Evolutionary conservation across 2,888 invertebrate genomes (phyloP).

Genomic region (Helicoverpa assulta): DNA sequence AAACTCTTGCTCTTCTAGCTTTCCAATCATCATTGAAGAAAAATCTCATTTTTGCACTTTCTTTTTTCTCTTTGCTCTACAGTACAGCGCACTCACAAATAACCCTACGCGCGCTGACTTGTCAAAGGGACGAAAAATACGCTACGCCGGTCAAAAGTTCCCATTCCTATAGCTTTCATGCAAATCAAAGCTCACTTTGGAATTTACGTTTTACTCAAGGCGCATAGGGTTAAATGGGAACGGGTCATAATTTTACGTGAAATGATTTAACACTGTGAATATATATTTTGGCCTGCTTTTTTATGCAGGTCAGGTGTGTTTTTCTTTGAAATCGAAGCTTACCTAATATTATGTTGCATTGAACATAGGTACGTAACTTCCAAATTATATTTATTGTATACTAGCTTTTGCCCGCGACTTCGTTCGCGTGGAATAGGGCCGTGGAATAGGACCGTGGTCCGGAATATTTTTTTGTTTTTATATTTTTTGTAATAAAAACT

Average conservation of each 20-base stretch:
- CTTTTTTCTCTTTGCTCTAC: constrained; percentile 14
- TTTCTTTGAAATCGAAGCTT: constrained; percentile 7
- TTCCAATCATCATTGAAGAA: constrained; percentile 15
- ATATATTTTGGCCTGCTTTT: constrained; percentile 14
- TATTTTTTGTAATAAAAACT: too few relatives aligned
- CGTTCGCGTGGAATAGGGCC: too few relatives aligned
- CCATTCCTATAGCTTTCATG: constrained; percentile 59
- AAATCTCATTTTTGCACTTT: constrained; percentile 4
- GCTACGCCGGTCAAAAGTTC: constrained; percentile 63
- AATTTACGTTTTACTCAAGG: constrained; percentile 53
- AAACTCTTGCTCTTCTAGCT: not conserved
- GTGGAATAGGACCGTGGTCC: too few relatives aligned
- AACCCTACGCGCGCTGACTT: constrained; percentile 53
- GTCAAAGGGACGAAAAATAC: constrained; percentile 60
- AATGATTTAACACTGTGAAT: constrained; percentile 40
- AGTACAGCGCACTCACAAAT: constrained; percentile 37
- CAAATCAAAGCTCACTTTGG: constrained; percentile 62
- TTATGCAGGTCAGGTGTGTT: not conserved
- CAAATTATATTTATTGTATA: too few relatives aligned
- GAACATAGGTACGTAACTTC: too few relatives aligned
- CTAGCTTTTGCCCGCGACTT: too few relatives aligned
- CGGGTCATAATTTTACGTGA: constrained; percentile 40
- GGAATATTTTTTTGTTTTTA: too few relatives aligned
- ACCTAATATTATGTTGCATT: not conserved
- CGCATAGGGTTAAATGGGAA: constrained; percentile 53